Percentiles rank a stretch among this genome's conserved stretches.
Conservation (phyloP, 2,113 vertebrate genomes). For the Dunckerocampus dactyliophorus region DNA sequence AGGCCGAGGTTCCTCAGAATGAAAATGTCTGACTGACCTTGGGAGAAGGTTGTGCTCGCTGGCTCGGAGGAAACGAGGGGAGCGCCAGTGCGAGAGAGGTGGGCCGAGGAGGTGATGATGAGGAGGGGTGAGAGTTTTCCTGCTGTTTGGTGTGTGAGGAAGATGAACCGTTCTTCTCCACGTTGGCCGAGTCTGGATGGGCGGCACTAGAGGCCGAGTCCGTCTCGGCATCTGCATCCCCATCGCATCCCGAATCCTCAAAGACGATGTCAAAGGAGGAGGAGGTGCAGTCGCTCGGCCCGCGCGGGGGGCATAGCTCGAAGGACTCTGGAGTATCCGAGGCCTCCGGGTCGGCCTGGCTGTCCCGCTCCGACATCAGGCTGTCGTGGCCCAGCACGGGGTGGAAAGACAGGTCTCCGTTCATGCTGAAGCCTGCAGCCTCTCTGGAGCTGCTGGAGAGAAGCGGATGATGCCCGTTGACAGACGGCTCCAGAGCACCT, state of each 20-base stretch:
- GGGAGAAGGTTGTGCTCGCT: slow-evolving; percentile 80
- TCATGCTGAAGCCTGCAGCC: slow-evolving; percentile 7
- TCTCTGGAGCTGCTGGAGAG: slow-evolving; percentile 66
- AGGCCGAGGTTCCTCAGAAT: not conserved
- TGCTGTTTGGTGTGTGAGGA: slow-evolving; percentile 40
- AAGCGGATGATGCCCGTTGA: not conserved
- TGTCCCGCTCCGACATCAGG: slow-evolving; percentile 75
- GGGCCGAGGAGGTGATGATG: slow-evolving; percentile 77
- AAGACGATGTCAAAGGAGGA: slow-evolving; percentile 93
- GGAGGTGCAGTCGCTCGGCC: slow-evolving; percentile 83
- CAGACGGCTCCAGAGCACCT: slow-evolving; percentile 27
- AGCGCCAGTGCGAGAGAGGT: slow-evolving; percentile 82
- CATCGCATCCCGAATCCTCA: slow-evolving; percentile 92
- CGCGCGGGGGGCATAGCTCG: slow-evolving; percentile 74
- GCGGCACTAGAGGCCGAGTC: slow-evolving; percentile 41
- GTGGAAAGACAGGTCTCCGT: slow-evolving; percentile 57
- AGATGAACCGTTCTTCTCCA: slow-evolving; percentile 38
- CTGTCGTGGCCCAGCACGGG: slow-evolving; percentile 75
- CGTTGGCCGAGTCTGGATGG: slow-evolving; percentile 20
- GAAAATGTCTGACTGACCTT: slow-evolving; percentile 66
- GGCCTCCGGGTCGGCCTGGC: slow-evolving; percentile 73
- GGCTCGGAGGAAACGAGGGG: slow-evolving; percentile 48
- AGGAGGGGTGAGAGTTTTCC: slow-evolving; percentile 27
- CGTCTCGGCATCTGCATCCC: slow-evolving; percentile 55
- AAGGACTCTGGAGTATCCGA: slow-evolving; percentile 72